These are phyloP conservation scores for Onthophagus sagittarius DNA, from an alignment of 2,888 invertebrate genomes.

Conservation along the genomic window DNA sequence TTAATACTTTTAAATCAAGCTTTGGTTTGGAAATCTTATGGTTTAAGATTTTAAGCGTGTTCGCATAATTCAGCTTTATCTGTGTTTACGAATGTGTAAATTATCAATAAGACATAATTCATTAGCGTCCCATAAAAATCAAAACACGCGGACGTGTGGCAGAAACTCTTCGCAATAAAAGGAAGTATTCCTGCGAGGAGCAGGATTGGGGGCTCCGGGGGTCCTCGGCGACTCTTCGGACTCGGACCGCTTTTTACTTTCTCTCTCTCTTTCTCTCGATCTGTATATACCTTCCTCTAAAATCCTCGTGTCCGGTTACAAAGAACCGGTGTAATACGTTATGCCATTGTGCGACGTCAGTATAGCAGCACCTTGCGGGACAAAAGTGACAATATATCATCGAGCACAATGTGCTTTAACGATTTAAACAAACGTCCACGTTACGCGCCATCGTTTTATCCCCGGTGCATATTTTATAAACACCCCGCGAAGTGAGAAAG, in stretches of 20 bases:
- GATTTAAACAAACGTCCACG: slow-evolving; percentile 48
- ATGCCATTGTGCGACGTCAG: slow-evolving; percentile 42
- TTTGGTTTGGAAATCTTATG: background rate
- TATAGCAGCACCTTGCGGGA: slow-evolving; percentile 47
- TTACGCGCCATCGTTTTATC: slow-evolving; percentile 42
- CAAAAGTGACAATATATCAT: slow-evolving; percentile 48
- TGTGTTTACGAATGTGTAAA: slow-evolving; percentile 21
- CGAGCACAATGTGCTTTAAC: slow-evolving; percentile 47
- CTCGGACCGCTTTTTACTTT: slow-evolving; percentile 43
- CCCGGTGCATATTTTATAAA: slow-evolving; percentile 35
- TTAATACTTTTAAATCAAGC: background rate
- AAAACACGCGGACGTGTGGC: slow-evolving; percentile 37
- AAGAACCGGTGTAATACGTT: slow-evolving; percentile 47
- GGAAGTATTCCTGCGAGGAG: slow-evolving; percentile 39
- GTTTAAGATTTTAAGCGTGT: background rate
- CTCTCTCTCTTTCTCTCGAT: slow-evolving; percentile 11
- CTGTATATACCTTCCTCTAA: slow-evolving; percentile 26
- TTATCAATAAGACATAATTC: slow-evolving; percentile 24
- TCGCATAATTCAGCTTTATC: background rate
- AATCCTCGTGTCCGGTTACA: slow-evolving; percentile 41
- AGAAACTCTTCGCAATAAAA: slow-evolving; percentile 37
- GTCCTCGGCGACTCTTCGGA: slow-evolving; percentile 45
- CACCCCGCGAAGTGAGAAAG: slow-evolving; percentile 27
- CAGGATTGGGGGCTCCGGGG: slow-evolving; percentile 59
- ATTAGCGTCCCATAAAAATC: slow-evolving; percentile 21